These are phyloP conservation scores for Dinocampus coccinellae DNA, from an alignment of 2,888 invertebrate genomes.

Conservation along the genomic window DNA sequence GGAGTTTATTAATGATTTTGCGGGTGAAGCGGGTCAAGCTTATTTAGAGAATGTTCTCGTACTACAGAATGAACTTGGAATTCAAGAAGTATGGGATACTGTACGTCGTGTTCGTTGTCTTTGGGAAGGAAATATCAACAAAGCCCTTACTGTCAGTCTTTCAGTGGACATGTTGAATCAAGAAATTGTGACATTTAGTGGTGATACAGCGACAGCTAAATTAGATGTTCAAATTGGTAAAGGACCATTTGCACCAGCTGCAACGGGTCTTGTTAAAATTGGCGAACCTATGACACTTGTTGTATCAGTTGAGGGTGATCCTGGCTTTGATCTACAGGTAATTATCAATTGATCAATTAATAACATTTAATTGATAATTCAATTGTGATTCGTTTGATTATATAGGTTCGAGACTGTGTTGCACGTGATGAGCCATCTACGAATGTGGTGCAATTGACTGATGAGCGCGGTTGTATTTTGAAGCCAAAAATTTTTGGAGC, in stretches of 20 bases:
- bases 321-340: slow-evolving; percentile 80
- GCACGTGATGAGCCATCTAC: slow-evolving; percentile 79
- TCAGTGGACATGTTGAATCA: slow-evolving; percentile 85
- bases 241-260: slow-evolving; percentile 83
- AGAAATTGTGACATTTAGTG: slow-evolving; percentile 85
- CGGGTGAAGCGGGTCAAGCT: slow-evolving; percentile 80
- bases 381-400: slow-evolving; percentile 15
- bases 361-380: neutral
- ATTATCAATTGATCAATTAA: neutral
- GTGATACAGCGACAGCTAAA: slow-evolving; percentile 85
- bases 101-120: slow-evolving; percentile 82
- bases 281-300: slow-evolving; percentile 87
- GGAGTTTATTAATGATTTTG: slow-evolving; percentile 82
- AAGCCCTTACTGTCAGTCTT: slow-evolving; percentile 80
- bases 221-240: slow-evolving; percentile 83
- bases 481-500: slow-evolving; percentile 85
- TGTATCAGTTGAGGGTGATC: slow-evolving; percentile 83
- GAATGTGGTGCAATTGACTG: slow-evolving; percentile 79
- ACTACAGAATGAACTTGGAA: slow-evolving; percentile 80
- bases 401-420: slow-evolving; percentile 78
- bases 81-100: slow-evolving; percentile 85
- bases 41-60: slow-evolving; percentile 85
- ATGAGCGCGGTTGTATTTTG: slow-evolving; percentile 81
- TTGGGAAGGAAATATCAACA: slow-evolving; percentile 86
- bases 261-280: slow-evolving; percentile 83